phyloP scores from a whole-genome alignment of 2,797 vertebrate genomes.

The Hozukius guyotensis region DNA sequence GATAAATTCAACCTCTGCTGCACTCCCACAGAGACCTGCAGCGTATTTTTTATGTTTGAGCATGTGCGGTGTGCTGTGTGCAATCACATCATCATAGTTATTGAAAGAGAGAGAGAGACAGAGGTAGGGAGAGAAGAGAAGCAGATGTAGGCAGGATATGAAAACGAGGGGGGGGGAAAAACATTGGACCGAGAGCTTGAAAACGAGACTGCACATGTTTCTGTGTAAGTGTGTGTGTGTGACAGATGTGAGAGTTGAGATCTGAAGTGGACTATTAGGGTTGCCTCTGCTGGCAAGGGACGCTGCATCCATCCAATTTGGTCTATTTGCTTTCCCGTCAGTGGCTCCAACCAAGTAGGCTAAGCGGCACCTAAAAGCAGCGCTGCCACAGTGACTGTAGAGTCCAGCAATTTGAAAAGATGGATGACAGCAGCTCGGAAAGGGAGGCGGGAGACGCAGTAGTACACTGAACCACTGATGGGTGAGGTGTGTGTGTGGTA shows the following conservation, averaged over 20 bases:
- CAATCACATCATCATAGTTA: constrained; percentile 8
- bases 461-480: constrained; percentile 12
- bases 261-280: constrained; percentile 64
- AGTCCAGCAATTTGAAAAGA: constrained; percentile 48
- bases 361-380: constrained; percentile 61
- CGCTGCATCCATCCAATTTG: constrained; percentile 67
- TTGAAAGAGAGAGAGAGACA: neutral
- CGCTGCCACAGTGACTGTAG: constrained; percentile 41
- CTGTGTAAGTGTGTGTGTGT: constrained; percentile 3
- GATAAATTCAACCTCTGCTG: constrained; percentile 22
- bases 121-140: constrained; percentile 1
- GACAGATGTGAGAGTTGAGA: constrained; percentile 45
- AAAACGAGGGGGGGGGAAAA: constrained; percentile 30
- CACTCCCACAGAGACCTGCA: neutral
- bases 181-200: constrained; percentile 13
- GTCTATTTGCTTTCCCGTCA: constrained; percentile 60
- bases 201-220: constrained; percentile 34
- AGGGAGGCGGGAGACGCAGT: constrained; percentile 21
- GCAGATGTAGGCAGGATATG: constrained; percentile 25
- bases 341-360: constrained; percentile 58
- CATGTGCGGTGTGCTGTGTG: neutral
- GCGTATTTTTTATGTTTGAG: neutral
- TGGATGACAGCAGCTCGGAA: constrained; percentile 46
- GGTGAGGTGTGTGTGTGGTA: constrained; percentile 4
- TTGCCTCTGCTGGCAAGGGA: constrained; percentile 49